Evolutionary conservation across 2,888 invertebrate genomes (phyloP), one percentile per base, ranked within the genome.

Genomic region (Pandemis corylana): DNA sequence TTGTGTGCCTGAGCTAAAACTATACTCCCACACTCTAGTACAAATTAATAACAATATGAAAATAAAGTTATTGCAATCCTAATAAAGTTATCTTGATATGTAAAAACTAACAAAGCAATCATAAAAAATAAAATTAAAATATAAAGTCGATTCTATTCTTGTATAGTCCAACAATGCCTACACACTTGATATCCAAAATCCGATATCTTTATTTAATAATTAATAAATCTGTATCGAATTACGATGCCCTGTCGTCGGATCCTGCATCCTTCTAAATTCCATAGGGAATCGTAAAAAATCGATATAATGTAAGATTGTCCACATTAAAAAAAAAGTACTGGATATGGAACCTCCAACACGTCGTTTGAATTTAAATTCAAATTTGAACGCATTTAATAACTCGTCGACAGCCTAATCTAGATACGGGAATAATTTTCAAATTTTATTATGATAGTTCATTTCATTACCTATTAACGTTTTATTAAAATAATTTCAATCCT

Each of bases 201-300:
- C 87, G 87, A 90, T 90, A 89, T 89, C 87, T 90, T 90, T 90
- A 89, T 91, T 70, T 90, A 91, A 91, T 91, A 91, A 91, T 89
- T 91, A 91, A 89, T 88, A 90, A 92, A 92, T 91, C 90, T 92
- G 91, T 92, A 89, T 88, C 85, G 88, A 87, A 83, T 87, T 87
- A 89, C 89, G 90, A 91, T 92, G 78, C 59, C 76, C 72, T 76
- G 74, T 78, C 77, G 83, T 84, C 83, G 85, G 77, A 56, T 80
- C 82, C 80, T 81, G 82, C 71, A 83, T 88, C 87, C 86, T 86
- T 85, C 81, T 81, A 83, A 86, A 87, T 89, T 85, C 86, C 79
- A 84, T 78, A 72, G 80, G 80, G 82, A 83, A 80, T 77, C 76
- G 83, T 90, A 89, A 90, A 90, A 89, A 86, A 77, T 79, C 81